Conservation (phyloP, 1,140 invertebrate genomes). For the Brachionus angularis region DNA sequence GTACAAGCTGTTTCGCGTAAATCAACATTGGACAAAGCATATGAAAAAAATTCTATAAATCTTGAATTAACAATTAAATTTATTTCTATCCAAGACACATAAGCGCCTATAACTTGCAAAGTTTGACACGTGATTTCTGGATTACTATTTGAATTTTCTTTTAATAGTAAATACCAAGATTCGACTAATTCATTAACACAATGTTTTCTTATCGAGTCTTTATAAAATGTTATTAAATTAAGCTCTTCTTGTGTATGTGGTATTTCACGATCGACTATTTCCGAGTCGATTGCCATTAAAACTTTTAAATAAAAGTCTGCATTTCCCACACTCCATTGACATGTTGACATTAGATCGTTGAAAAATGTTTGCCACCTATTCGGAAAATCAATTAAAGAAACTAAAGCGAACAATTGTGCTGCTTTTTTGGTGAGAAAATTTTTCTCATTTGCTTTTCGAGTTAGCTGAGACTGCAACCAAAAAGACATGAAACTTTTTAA, state of each 20-base stretch:
- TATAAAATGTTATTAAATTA: constrained; percentile 61
- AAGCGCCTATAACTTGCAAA: constrained; percentile 63
- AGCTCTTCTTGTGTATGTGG: constrained; percentile 58
- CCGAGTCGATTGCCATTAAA: constrained; percentile 61
- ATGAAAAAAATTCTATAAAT: constrained; percentile 61
- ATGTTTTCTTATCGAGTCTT: constrained; percentile 63
- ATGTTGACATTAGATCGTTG: constrained; percentile 58
- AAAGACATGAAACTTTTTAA: constrained; percentile 46
- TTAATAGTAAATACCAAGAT: constrained; percentile 61
- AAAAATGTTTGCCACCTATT: constrained; percentile 62
- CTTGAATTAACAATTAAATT: constrained; percentile 62
- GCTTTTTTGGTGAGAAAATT: constrained; percentile 60
- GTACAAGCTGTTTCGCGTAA: constrained; percentile 62
- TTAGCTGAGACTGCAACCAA: constrained; percentile 47
- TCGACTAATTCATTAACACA: constrained; percentile 61
- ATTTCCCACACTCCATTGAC: constrained; percentile 53
- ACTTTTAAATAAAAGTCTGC: constrained; percentile 62
- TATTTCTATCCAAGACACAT: constrained; percentile 65
- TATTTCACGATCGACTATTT: constrained; percentile 62
- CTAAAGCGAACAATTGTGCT: constrained; percentile 61
- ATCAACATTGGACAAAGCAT: constrained; percentile 53
- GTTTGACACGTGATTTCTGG: constrained; percentile 59
- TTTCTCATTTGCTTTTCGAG: constrained; percentile 47
- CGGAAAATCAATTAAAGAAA: constrained; percentile 62
- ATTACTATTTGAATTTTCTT: constrained; percentile 54